A percentile compares a stretch with the other conserved stretches of the same genome.
These are phyloP conservation scores for Kradibia gibbosae DNA, from an alignment of 1,140 invertebrate genomes.

Conservation along the genomic window DNA sequence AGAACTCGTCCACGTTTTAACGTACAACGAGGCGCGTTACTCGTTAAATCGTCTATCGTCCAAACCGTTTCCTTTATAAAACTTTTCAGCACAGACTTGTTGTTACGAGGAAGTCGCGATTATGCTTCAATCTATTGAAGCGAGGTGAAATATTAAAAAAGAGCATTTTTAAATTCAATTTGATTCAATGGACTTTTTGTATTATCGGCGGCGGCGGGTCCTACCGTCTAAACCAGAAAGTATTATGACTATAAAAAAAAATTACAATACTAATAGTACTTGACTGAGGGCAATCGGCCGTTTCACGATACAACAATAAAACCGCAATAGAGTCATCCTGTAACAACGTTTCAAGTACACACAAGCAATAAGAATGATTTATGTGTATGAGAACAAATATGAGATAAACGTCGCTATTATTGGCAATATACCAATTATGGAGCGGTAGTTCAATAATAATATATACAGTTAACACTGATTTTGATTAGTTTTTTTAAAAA, in stretches of 20 bases:
- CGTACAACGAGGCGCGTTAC: too few species aligned
- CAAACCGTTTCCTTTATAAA: too few species aligned
- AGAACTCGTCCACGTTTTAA: too few species aligned
- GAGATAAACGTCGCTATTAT: slow-evolving; percentile 28
- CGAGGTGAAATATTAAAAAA: background rate
- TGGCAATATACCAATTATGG: slow-evolving; percentile 16
- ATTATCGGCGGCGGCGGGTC: background rate
- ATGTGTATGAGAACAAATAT: slow-evolving; percentile 26
- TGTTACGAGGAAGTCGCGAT: too few species aligned
- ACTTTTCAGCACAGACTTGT: too few species aligned
- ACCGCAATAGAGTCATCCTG: slow-evolving; percentile 38
- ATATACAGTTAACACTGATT: too few species aligned
- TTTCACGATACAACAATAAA: slow-evolving; percentile 15
- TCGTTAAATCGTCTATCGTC: too few species aligned
- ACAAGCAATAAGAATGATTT: slow-evolving; percentile 29
- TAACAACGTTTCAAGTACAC: slow-evolving; percentile 26
- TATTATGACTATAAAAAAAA: slow-evolving; percentile 1
- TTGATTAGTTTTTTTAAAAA: too few species aligned
- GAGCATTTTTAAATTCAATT: background rate
- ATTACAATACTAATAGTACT: background rate
- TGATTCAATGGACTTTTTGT: background rate
- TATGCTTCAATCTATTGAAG: background rate
- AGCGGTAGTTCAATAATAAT: too few species aligned
- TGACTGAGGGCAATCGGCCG: slow-evolving; percentile 4
- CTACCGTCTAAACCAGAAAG: background rate